These are phyloP conservation scores for Smutsia temminckii DNA, from an alignment of 2,797 vertebrate genomes.

Conservation along the genomic window DNA sequence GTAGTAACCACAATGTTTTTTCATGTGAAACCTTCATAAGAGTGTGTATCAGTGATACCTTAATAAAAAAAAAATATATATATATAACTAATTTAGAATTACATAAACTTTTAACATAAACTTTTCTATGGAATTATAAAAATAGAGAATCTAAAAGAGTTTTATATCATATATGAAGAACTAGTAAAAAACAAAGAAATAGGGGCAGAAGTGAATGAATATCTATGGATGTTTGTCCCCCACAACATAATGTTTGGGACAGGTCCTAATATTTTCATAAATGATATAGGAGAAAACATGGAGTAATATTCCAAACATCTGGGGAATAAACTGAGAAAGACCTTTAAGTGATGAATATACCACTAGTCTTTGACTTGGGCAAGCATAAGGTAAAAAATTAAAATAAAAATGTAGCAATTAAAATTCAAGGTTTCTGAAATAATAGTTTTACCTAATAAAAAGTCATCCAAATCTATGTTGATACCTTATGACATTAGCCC, in stretches of 20 bases:
- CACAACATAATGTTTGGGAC: not conserved
- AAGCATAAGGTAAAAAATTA: not conserved
- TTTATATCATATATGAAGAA: not conserved
- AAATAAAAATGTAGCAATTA: not conserved
- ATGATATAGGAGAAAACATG: not conserved
- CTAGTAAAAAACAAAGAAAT: not conserved
- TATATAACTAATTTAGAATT: conserved; percentile 1
- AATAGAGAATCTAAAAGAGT: conserved; percentile 1
- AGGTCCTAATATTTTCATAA: not conserved
- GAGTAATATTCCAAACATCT: not conserved
- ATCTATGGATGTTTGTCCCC: not conserved
- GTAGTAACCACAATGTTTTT: no score
- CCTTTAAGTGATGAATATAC: not conserved
- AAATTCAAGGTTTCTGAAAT: not conserved
- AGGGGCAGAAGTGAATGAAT: not conserved
- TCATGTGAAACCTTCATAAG: no score
- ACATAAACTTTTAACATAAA: conserved; percentile 29
- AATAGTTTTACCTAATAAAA: conserved; percentile 22
- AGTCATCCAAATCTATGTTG: not conserved
- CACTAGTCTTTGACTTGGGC: not conserved
- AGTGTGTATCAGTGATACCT: no score
- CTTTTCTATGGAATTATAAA: not conserved
- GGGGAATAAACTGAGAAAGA: not conserved
- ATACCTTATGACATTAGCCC: not conserved
- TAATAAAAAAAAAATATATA: not conserved